Evolutionary conservation across 2,113 vertebrate species (phyloP).

Genomic region (Pycnonotus jocosus): DNA sequence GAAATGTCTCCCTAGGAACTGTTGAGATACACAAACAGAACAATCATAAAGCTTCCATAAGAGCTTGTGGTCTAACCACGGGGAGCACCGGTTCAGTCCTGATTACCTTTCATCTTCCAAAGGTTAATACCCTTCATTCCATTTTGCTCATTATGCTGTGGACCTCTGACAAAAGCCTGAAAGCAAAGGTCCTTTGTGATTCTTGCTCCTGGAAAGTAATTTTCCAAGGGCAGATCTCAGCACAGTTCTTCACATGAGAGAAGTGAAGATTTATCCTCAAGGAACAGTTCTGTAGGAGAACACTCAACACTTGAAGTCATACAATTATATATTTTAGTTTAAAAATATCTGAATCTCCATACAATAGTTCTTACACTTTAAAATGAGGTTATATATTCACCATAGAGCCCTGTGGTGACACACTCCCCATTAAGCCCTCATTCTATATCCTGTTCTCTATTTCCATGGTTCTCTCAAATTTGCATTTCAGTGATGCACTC

Average conservation of each 20-base stretch:
- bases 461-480: not conserved
- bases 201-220: not conserved
- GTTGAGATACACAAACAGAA: not conserved
- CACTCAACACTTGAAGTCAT: not conserved
- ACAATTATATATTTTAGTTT: not conserved
- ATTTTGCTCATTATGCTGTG: not conserved
- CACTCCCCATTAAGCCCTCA: not conserved
- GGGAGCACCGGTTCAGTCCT: constrained; percentile 2
- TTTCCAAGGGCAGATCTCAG: not conserved
- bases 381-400: not conserved
- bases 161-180: not conserved
- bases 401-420: not conserved
- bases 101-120: constrained; percentile 28
- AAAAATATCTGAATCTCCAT: not conserved
- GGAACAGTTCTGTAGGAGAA: not conserved
- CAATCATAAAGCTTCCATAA: not conserved
- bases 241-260: not conserved
- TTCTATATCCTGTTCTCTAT: not conserved
- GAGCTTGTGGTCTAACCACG: constrained; percentile 39
- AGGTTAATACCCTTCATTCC: constrained; percentile 18
- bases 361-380: not conserved
- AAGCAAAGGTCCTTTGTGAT: not conserved
- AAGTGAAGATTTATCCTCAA: not conserved
- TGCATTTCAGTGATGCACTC: not conserved
- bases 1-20: not conserved